These are phyloP conservation scores for Scaptomyza cyrtandrae DNA, from an alignment of 2,888 invertebrate species.

Conservation along the genomic window DNA sequence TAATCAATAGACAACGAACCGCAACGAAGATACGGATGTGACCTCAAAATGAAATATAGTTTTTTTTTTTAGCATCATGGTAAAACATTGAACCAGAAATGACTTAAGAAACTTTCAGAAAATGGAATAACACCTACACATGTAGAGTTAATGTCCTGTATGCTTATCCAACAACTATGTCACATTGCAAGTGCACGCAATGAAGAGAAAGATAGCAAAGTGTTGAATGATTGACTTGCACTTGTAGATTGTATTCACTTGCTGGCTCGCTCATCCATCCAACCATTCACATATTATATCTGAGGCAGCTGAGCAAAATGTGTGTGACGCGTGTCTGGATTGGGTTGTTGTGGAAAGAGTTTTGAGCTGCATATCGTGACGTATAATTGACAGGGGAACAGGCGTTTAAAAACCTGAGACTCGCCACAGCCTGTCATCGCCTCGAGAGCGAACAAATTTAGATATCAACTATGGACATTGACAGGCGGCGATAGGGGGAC, in stretches of 20 bases:
- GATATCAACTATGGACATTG: constrained; percentile 48
- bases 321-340: constrained; percentile 41
- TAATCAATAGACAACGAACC: neutral
- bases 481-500: constrained; percentile 19
- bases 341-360: constrained; percentile 59
- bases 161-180: neutral
- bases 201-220: constrained; percentile 17
- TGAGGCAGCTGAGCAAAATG: constrained; percentile 12
- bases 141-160: neutral
- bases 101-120: too few species aligned
- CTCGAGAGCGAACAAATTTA: constrained; percentile 70
- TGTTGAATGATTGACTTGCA: constrained; percentile 36
- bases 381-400: constrained; percentile 74
- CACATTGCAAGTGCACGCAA: constrained; percentile 23
- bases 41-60: neutral
- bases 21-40: neutral
- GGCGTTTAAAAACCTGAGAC: constrained; percentile 63
- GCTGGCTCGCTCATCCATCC: too few species aligned
- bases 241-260: constrained; percentile 30
- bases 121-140: too few species aligned
- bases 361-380: constrained; percentile 65
- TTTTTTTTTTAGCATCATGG: too few species aligned
- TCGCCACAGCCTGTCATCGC: constrained; percentile 62
- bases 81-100: too few species aligned
- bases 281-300: constrained; percentile 11